Evolutionary conservation across 2,888 invertebrate species (phyloP), one percentile per base, ranked within the genome.

Genomic region (Ptychoptera contaminata): DNA sequence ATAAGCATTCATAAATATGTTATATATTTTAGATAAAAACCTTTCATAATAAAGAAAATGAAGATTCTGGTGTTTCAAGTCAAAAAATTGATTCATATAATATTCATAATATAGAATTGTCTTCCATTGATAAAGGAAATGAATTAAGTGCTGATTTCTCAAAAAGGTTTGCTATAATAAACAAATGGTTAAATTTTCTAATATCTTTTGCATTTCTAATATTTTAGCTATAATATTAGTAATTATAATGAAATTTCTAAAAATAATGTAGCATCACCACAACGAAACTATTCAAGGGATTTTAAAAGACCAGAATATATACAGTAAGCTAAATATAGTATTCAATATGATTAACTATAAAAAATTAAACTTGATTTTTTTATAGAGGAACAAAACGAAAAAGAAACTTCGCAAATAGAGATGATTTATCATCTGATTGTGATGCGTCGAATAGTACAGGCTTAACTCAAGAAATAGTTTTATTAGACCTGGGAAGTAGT

Each of bases 391-490:
- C 74, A 55, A 77, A 76, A 55, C 68, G 77, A 41, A 77, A 76
- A 53, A 67, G 76, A 48, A 71, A 73, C 57, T 54, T 74, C 40
- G 55, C 59, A 9, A 60, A 60, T 53, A 60, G 60, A 10, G 59
- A 58, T 11, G 63, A 63, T 46, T 57, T 58, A 14, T 55, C 55
- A 43, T 61, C 61, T 35, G 71, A 69, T 32, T 63, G 65, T 45
- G 67, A 65, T 30, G 70, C 63, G 30, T 68, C 68, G 30, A 69
- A 70, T 46, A 72, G 70, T 54, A 78, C 79, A 37, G 81, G 82
- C 0, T 65, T 81, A 2, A 82, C 82, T 2, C 77, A 79, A 54
- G 82, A 82, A 58, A 79, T 81, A 35, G 71, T 74, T 60, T 70
- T 76, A 0, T 58, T 81, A 46, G 80, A 79, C 50, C 69, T 81